Evolutionary conservation across 2,113 vertebrate species (phyloP).

Genomic region (Hemichromis elongatus): DNA sequence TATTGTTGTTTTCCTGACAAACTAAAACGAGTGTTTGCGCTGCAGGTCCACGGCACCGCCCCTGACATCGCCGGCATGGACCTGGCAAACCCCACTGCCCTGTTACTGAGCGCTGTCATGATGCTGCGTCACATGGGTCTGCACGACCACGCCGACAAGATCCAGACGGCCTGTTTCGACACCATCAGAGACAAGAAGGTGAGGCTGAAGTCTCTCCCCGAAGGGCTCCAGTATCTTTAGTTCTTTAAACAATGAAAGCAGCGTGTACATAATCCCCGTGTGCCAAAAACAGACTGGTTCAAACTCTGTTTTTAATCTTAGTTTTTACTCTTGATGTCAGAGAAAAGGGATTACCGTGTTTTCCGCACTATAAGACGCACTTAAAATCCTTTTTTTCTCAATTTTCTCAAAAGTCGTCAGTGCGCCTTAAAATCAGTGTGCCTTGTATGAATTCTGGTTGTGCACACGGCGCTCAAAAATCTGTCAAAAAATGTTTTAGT

Average conservation of each 20-base stretch:
- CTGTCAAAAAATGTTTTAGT: no score
- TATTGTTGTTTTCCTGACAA: accelerated
- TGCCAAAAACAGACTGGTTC: neutral
- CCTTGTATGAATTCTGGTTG: no score
- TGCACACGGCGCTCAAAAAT: no score
- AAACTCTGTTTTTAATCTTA: no score
- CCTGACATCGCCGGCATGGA: slow-evolving; percentile 94
- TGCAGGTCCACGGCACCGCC: slow-evolving; percentile 90
- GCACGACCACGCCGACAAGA: slow-evolving; percentile 74
- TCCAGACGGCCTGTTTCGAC: slow-evolving; percentile 87
- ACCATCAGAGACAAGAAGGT: slow-evolving; percentile 93
- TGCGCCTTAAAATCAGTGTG: no score
- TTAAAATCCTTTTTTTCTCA: no score
- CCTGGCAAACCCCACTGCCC: slow-evolving; percentile 92
- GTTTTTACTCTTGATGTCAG: neutral
- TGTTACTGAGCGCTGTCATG: slow-evolving; percentile 92
- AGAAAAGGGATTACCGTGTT: no score
- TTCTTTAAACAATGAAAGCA: neutral
- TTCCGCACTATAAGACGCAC: no score
- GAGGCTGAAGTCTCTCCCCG: neutral
- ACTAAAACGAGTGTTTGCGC: neutral
- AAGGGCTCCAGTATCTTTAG: neutral
- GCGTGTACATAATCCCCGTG: accelerated
- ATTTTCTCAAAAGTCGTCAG: no score
- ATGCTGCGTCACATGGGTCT: slow-evolving; percentile 95